Evolutionary conservation across 1,140 invertebrate species (phyloP), one percentile per base, ranked within the genome.

Genomic region (Papilio polyxenes): DNA sequence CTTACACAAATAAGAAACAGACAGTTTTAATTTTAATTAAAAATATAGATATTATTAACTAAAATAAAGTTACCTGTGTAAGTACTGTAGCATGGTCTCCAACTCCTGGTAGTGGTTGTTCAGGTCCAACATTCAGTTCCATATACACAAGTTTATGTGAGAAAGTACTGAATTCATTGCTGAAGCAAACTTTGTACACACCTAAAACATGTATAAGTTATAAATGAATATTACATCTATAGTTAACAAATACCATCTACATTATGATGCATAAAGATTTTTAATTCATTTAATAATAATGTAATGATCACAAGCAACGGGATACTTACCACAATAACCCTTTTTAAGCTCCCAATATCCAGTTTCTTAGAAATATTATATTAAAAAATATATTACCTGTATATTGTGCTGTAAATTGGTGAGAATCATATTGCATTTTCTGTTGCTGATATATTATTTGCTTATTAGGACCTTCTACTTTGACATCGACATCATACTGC

Each of bases 71-170:
- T 95, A 98, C 98, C 96, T 99, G 98, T 82, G 99, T 99, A 95
- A 99, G 97, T 31, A 98, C 98, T 81, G 98, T 99, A 3, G 97
- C 96, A 93, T 99, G 98, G 88, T 99, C 98, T 56, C 97, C 97
- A 84, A 98, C 92, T 51, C 98, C 98, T 13, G 98, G 98, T 59
- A 99, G 94, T 0, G 98, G 96, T 75, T 96, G 94, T 93, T 99
- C 98, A 49, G 99, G 98, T 2, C 98, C 98, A 51, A 99, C 98
- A 96, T 99, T 98, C 86, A 99, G 98, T 93, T 99, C 99, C 97
- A 99, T 98, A 93, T 99, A 99, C 13, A 99, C 98, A 82, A 99
- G 96, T 95, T 99, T 99, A 90, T 99, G 99, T n/a, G 98, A 99
- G 95, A 99, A 99, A 59, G 99, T 99, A 65, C 99, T 99, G 93